Conservation (phyloP, 2,888 invertebrate genomes). For the Drosophila mercatorum region DNA sequence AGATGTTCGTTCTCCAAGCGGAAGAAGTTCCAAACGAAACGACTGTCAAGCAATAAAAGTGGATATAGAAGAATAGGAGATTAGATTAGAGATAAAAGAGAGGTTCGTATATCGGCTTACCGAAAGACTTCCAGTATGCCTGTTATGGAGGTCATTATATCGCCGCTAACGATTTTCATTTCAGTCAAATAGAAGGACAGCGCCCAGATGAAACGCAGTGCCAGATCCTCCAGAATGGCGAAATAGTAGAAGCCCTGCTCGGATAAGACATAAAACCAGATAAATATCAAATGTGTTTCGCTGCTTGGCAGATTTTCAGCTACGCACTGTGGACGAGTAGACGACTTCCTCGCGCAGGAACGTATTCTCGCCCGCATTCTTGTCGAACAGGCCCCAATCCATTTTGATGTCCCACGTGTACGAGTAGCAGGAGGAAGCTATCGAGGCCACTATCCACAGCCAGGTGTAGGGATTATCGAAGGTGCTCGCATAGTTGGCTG, state of each 20-base stretch:
- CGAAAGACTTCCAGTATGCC: conserved; percentile 95
- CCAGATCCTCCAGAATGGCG: conserved; percentile 97
- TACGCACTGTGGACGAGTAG: conserved; percentile 93
- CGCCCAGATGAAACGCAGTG: conserved; percentile 97
- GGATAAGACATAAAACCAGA: not conserved
- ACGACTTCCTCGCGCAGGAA: conserved; percentile 97
- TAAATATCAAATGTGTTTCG: not conserved
- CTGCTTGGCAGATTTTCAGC: fast-evolving
- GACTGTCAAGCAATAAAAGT: conserved; percentile 85
- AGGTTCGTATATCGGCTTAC: conserved; percentile 84
- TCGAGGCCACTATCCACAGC: conserved; percentile 93
- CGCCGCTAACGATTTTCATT: conserved; percentile 89
- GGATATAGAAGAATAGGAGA: too few species aligned
- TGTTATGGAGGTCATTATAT: conserved; percentile 93
- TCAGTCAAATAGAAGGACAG: conserved; percentile 93
- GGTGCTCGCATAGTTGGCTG: conserved; percentile 87
- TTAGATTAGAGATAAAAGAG: too few species aligned
- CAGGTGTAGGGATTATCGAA: conserved; percentile 94
- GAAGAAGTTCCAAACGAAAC: conserved; percentile 99
- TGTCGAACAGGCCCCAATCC: conserved; percentile 99
- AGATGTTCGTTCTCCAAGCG: conserved; percentile 99
- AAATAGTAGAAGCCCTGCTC: conserved; percentile 94
- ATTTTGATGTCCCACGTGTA: conserved; percentile 99
- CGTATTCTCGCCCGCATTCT: conserved; percentile 95
- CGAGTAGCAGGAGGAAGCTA: conserved; percentile 96